These are phyloP conservation scores for Sarcophaga bullata DNA, from an alignment of 1,140 invertebrate species.

Conservation along the genomic window DNA sequence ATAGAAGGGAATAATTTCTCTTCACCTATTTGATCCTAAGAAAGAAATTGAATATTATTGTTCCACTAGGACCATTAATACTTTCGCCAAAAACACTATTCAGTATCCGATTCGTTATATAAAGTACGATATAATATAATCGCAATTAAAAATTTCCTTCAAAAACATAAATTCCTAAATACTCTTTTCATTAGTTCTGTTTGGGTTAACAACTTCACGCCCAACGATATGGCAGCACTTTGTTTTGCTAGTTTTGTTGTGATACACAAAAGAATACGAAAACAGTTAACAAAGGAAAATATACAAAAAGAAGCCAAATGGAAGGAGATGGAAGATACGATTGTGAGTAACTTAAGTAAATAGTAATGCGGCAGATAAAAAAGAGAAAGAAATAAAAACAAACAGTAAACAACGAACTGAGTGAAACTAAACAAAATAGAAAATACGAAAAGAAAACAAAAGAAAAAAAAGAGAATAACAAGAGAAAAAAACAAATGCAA, in stretches of 20 bases:
- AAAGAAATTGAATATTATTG: too few relatives aligned
- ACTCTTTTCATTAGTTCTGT: background rate
- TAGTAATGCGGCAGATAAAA: background rate
- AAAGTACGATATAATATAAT: too few relatives aligned
- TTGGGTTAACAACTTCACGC: background rate
- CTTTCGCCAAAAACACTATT: too few relatives aligned
- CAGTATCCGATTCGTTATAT: too few relatives aligned
- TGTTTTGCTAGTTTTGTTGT: conserved; percentile 20
- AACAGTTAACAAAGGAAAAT: conserved; percentile 9
- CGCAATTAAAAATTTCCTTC: too few relatives aligned
- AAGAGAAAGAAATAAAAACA: conserved; percentile 29
- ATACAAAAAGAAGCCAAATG: conserved; percentile 28
- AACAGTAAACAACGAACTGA: background rate
- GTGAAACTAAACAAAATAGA: conserved; percentile 40
- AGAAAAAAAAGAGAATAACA: conserved; percentile 36
- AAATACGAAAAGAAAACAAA: conserved; percentile 23
- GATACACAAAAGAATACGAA: conserved; percentile 34
- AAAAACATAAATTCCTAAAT: too few relatives aligned
- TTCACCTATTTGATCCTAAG: too few relatives aligned
- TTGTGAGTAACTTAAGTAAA: conserved; percentile 19
- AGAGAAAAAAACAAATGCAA: conserved; percentile 42
- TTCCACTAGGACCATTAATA: too few relatives aligned
- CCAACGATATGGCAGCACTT: background rate
- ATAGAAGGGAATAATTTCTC: too few relatives aligned
- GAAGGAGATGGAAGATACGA: conserved; percentile 37